Evolutionary conservation across 2,113 vertebrate genomes (phyloP).

Genomic region (Heliornis fulica): DNA sequence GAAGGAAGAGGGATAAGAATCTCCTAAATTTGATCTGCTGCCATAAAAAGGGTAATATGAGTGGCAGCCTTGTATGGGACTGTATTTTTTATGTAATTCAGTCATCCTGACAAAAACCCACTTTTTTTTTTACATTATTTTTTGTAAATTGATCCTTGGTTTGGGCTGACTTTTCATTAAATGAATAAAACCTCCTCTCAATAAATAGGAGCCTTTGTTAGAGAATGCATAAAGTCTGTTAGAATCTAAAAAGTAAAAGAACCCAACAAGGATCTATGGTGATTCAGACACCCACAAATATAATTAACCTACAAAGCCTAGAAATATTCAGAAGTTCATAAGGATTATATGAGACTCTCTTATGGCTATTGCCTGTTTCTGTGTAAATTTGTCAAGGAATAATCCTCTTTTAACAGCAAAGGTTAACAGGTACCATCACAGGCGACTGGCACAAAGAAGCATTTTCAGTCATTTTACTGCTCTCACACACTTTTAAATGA

Average conservation of each 20-base stretch:
- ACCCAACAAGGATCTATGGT: rapidly evolving
- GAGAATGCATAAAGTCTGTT: background rate
- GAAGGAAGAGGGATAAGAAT: background rate
- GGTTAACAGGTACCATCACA: background rate
- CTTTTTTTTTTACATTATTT: background rate
- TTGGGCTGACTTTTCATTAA: background rate
- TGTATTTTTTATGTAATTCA: too few species aligned
- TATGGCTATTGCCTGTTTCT: background rate
- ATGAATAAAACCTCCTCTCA: background rate
- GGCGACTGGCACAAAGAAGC: background rate
- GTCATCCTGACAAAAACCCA: too few species aligned
- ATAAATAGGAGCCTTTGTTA: background rate
- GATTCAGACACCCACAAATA: background rate
- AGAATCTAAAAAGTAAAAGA: background rate
- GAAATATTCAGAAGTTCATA: background rate
- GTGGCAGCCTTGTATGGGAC: background rate
- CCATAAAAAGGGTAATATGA: background rate
- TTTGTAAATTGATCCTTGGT: background rate
- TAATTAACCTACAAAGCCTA: background rate
- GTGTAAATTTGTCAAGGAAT: background rate
- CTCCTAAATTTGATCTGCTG: background rate
- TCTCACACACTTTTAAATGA: background rate
- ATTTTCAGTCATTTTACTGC: background rate
- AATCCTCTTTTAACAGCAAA: background rate
- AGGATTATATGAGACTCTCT: background rate